Conservation (phyloP, 1,140 invertebrate genomes). For the Plodia interpunctella region DNA sequence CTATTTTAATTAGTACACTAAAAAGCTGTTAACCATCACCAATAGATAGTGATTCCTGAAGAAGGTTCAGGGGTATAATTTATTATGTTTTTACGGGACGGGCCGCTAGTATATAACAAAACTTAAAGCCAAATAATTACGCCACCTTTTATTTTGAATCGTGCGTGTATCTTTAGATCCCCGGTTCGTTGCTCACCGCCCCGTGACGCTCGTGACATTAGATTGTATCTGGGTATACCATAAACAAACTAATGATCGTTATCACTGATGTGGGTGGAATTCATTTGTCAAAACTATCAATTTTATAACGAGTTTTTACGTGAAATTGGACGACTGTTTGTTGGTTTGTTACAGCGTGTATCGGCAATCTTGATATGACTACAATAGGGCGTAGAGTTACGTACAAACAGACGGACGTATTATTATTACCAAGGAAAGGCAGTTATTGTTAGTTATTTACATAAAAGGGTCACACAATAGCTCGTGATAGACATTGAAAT, state of each 20-base stretch:
- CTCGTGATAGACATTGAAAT: constrained; percentile 19
- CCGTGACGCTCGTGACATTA: not conserved
- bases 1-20: too few species aligned
- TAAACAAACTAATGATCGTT: not conserved
- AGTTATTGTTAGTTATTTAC: constrained; percentile 27
- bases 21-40: too few species aligned
- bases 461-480: constrained; percentile 15
- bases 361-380: constrained; percentile 4
- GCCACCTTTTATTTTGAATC: too few species aligned
- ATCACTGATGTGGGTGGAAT: not conserved
- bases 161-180: too few species aligned
- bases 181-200: not conserved
- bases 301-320: not conserved
- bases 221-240: not conserved
- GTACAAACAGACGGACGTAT: constrained; percentile 10
- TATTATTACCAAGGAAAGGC: constrained; percentile 14
- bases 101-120: too few species aligned
- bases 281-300: not conserved
- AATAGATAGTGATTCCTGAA: too few species aligned
- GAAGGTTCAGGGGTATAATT: too few species aligned
- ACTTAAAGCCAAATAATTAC: too few species aligned
- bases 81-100: too few species aligned
- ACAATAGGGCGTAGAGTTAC: constrained; percentile 11
- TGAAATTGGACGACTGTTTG: not conserved
- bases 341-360: not conserved